Conservation (phyloP, 2,113 vertebrate species). For the Candoia aspera region DNA sequence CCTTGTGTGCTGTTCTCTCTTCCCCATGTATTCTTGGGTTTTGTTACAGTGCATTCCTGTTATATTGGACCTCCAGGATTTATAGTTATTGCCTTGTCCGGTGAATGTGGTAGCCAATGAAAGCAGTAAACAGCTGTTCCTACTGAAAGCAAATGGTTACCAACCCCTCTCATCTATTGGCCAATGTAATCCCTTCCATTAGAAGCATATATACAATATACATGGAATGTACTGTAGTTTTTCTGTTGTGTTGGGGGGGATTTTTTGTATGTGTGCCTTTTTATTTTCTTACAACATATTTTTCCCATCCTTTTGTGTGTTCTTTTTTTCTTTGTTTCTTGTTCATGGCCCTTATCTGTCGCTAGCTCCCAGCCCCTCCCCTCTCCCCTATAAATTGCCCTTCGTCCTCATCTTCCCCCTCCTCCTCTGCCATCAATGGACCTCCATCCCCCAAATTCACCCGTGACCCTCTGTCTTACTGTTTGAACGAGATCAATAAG, state of each 20-base stretch:
- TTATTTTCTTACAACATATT: conserved; percentile 59
- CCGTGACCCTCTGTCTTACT: conserved; percentile 90
- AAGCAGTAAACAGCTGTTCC: neutral
- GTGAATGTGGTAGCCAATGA: neutral
- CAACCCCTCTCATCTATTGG: neutral
- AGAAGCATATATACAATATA: neutral
- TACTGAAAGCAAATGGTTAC: neutral
- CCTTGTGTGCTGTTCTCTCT: neutral
- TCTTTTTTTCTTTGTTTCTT: conserved; percentile 11
- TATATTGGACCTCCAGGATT: neutral
- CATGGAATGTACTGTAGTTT: conserved; percentile 33
- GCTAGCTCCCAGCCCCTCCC: conserved; percentile 74
- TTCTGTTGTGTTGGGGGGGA: conserved; percentile 44
- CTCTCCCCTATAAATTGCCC: conserved; percentile 43
- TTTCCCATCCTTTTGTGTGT: conserved; percentile 40
- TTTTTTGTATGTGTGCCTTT: conserved; percentile 53
- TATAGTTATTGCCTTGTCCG: neutral
- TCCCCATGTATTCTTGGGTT: conserved; percentile 38
- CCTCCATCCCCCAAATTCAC: conserved; percentile 88
- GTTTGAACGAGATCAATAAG: conserved; percentile 96
- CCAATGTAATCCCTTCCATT: neutral
- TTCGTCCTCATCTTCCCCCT: conserved; percentile 45
- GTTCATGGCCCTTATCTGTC: conserved; percentile 65
- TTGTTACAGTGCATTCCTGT: conserved; percentile 37
- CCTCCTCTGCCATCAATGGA: conserved; percentile 81